Base-by-base conservation (phyloP, 2,797 vertebrate genomes). In the Falco concolor region DNA sequence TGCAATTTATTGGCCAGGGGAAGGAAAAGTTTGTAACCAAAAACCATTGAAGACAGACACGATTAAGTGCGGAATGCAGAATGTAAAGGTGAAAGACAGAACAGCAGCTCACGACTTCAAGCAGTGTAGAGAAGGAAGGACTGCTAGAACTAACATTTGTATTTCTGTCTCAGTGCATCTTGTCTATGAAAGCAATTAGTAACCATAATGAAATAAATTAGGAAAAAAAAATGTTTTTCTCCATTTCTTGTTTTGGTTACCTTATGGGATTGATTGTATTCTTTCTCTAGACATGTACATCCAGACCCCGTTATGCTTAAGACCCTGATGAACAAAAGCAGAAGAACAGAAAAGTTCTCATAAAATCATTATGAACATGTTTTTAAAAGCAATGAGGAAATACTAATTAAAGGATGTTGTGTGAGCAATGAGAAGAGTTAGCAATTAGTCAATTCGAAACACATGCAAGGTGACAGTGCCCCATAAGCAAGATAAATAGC, bases 401-500 rank as follows among this genome's bases (percentile, higher is more conserved):
- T 81, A 38, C 45, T 89, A 93, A 89, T 94, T 81, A 87, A 93
- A 87, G 38, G 50, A 36, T 32, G 72, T 90, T 89, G 32, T 83
- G 49, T 79, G 57, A 89, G n/a, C 72, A 91, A 69, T 75, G 69
- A 54, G 73, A 87, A 85, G 72, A 80, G 45, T 75, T 95, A 84
- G 84, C 56, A 92, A 84, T 93, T 91, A 95, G 85, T 87, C 76
- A 68, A 21, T 75, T 78, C 10, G 45, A 69, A 86, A 73, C 76
- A 90, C 68, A 80, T 36, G n/a, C 45, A 81, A 86, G 63, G 67
- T 94, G 75, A 67, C 92, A 87, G 65, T 95, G 81, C 40, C 81
- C 79, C 23, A 65, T 95, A 96, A 95, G 50, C 78, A 96, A 94
- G 92, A 97, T 91, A 92, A 92, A 95, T 95, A 84, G 82, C 80